Base-by-base conservation (phyloP, 2,888 invertebrate genomes). In the Spatulosminthurus flaviceps region DNA sequence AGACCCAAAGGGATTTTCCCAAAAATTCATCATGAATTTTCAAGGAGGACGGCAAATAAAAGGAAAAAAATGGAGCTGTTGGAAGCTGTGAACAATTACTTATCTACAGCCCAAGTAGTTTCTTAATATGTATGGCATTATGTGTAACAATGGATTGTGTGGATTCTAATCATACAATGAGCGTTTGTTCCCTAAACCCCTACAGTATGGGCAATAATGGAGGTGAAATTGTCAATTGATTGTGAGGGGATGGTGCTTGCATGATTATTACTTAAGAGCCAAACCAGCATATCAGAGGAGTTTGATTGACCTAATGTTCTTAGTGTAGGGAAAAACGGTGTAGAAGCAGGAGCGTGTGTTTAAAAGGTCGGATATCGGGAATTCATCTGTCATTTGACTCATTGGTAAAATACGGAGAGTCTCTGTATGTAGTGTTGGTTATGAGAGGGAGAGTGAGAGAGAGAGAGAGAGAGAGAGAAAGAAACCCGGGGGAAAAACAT, bases 61-160 rank as follows among this genome's bases (percentile, higher is more conserved):
- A 51, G 7, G 51, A 51, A 2, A 51, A n/a, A 51, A 51, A 19
- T 13, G 16, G n/a, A 51, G 5, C n/a, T n/a, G n/a, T 19, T n/a
- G 51, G 19, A 16, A n/a, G 51, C n/a, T 51, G 51, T 51, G 51
- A 51, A 51, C 67, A 26, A 67, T 13, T 28, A 67, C 67, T 67
- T 77, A 74, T 79, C 75, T 60, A 61, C 77, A 70, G 71, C 77
- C 73, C 77, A 77, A 41, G 51, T 77, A 78, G 71, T 60, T 51
- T 78, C 51, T 72, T 79, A 76, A 28, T 80, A 42, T 60, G 75
- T 51, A 72, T 21, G 21, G n/a, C n/a, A 72, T 24, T 60, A 21
- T n/a, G n/a, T 41, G 61, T 60, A 67, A 69, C 66, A 51, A 76
- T 42, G 42, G 43, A 9, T 41, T 41, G 1, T 43, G 42, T 72